These are phyloP conservation scores for Dolichoris vasculosae DNA, from an alignment of 1,140 invertebrate genomes.

Conservation along the genomic window DNA sequence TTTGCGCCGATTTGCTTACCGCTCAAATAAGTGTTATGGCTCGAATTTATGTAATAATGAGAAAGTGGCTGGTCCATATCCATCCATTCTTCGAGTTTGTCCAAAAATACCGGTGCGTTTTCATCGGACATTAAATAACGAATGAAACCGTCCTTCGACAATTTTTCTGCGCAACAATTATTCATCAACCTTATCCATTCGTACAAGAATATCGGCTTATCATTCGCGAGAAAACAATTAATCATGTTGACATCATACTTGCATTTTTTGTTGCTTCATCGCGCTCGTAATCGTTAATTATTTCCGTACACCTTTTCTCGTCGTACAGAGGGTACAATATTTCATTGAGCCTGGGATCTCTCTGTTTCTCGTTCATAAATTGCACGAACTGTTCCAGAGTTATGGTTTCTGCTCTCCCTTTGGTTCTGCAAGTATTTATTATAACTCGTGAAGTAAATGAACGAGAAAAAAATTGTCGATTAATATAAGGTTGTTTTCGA, in stretches of 20 bases:
- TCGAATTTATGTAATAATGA: slow-evolving; percentile 99
- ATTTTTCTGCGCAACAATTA: slow-evolving; percentile 73
- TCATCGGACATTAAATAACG: slow-evolving; percentile 99
- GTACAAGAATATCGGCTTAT: background rate
- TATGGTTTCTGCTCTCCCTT: slow-evolving; percentile 90
- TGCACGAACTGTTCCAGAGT: slow-evolving; percentile 89
- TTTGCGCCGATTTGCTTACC: slow-evolving; percentile 98
- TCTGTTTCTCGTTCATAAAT: slow-evolving; percentile 98
- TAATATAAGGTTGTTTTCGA: background rate
- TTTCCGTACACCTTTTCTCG: slow-evolving; percentile 92
- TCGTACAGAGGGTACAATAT: slow-evolving; percentile 98
- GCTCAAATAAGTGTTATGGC: slow-evolving; percentile 98
- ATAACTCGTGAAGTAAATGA: background rate
- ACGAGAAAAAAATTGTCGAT: background rate
- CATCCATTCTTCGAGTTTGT: slow-evolving; percentile 98
- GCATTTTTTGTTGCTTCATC: slow-evolving; percentile 85
- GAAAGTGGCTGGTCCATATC: slow-evolving; percentile 99
- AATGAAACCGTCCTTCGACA: slow-evolving; percentile 97
- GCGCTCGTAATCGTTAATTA: slow-evolving; percentile 94
- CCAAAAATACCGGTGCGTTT: slow-evolving; percentile 98
- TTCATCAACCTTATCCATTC: background rate
- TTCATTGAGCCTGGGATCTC: slow-evolving; percentile 98
- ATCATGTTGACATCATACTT: slow-evolving; percentile 76
- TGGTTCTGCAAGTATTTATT: slow-evolving; percentile 79
- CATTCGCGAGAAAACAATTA: background rate